phyloP scores from a whole-genome alignment of 2,113 vertebrate genomes.

The Noturus placidus region DNA sequence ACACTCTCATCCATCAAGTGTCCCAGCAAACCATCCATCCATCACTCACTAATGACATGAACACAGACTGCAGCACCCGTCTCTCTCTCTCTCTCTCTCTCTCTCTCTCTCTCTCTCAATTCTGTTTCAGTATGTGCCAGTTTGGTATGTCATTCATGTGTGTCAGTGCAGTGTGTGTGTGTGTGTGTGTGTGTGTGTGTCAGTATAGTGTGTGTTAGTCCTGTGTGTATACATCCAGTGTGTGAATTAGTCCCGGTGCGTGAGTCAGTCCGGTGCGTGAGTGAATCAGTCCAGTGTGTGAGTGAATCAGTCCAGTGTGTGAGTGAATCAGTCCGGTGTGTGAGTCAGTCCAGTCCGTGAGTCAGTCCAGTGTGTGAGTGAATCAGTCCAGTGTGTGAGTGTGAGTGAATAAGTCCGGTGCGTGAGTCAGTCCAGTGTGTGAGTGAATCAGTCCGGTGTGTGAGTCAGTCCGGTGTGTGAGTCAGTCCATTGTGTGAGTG shows the following conservation, averaged over 20 bases:
- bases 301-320: background rate
- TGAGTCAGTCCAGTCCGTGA: background rate
- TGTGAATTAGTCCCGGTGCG: background rate
- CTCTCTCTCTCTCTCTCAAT: background rate
- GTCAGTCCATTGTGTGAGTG: background rate
- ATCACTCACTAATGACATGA: constrained; percentile 8
- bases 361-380: background rate
- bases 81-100: background rate
- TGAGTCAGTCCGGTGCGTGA: background rate
- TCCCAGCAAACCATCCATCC: background rate
- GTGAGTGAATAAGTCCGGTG: background rate
- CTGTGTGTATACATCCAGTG: background rate
- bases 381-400: background rate
- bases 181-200: background rate
- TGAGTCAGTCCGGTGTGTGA: background rate
- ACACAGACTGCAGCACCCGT: background rate
- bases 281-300: background rate
- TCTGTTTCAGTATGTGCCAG: too few relatives aligned
- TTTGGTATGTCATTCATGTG: background rate
- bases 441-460: background rate
- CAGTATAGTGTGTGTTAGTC: background rate
- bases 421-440: background rate
- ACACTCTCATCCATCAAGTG: background rate
- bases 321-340: background rate
- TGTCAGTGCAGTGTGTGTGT: background rate